These are phyloP conservation scores for Pogonomyrmex barbatus DNA, from an alignment of 1,140 invertebrate species.

Conservation along the genomic window DNA sequence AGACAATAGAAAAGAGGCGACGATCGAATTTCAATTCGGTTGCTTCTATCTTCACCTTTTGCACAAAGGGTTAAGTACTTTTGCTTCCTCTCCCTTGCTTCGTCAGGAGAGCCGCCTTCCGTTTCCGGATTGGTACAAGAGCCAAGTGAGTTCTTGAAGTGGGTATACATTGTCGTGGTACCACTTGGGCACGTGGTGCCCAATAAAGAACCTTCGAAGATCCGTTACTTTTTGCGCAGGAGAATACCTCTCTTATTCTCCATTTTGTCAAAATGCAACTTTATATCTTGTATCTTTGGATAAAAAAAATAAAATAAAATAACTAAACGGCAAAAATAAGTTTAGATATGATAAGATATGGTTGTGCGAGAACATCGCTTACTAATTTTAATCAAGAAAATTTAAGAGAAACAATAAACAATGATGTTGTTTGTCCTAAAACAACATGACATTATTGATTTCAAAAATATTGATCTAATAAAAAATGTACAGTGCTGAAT, in stretches of 20 bases:
- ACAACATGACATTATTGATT: background rate
- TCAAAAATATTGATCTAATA: background rate
- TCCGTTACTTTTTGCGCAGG: constrained; percentile 71
- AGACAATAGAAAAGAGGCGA: constrained; percentile 57
- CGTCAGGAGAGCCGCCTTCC: constrained; percentile 80
- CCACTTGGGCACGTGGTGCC: constrained; percentile 84
- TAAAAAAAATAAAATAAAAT: background rate
- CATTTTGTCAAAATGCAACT: constrained; percentile 11
- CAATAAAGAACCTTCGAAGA: constrained; percentile 78
- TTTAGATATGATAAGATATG: background rate
- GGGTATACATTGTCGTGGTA: constrained; percentile 75
- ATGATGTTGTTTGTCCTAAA: background rate
- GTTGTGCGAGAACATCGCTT: background rate
- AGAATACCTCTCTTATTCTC: constrained; percentile 67
- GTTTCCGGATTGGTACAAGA: constrained; percentile 83
- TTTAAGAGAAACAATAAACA: background rate
- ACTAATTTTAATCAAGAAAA: background rate
- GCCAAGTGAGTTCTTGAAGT: constrained; percentile 76
- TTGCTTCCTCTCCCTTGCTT: constrained; percentile 68
- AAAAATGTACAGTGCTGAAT: background rate
- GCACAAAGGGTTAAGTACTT: constrained; percentile 81
- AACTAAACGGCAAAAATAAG: background rate
- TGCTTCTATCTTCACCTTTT: constrained; percentile 57
- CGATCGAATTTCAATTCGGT: constrained; percentile 78
- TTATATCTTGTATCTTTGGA: background rate